Conservation (phyloP, 1,140 invertebrate genomes). For the Danaus plexippus region DNA sequence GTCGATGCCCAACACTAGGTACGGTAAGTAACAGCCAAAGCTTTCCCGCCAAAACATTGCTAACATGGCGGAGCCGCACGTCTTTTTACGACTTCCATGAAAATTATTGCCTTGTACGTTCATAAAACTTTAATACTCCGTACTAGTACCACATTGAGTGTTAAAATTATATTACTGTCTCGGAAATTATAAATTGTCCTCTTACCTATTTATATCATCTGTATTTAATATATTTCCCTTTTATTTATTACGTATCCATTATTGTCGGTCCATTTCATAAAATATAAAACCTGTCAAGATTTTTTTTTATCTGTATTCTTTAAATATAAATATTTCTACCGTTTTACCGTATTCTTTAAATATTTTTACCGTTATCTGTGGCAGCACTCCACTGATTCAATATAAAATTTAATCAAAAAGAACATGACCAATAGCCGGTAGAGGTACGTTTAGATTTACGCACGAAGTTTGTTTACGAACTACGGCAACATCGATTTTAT, state of each 20-base stretch:
- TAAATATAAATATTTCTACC: too few species aligned
- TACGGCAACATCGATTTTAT: slow-evolving; percentile 32
- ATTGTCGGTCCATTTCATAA: too few species aligned
- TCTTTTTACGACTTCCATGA: slow-evolving; percentile 53
- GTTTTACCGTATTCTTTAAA: not conserved
- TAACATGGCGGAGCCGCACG: slow-evolving; percentile 43
- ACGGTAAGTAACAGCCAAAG: slow-evolving; percentile 20
- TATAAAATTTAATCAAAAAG: slow-evolving; percentile 18
- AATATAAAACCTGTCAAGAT: too few species aligned
- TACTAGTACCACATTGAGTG: slow-evolving; percentile 25
- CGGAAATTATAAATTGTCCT: too few species aligned
- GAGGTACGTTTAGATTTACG: slow-evolving; percentile 31
- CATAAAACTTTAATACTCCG: slow-evolving; percentile 55
- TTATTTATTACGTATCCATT: too few species aligned
- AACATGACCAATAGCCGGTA: slow-evolving; percentile 29
- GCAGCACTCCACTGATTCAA: slow-evolving; percentile 6
- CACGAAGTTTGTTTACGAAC: slow-evolving; percentile 31
- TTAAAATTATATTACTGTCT: slow-evolving; percentile 35
- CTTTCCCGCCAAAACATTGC: slow-evolving; percentile 50
- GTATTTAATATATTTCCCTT: too few species aligned
- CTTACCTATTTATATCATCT: too few species aligned
- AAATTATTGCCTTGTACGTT: slow-evolving; percentile 52
- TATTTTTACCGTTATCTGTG: slow-evolving; percentile 6
- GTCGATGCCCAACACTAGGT: not conserved
- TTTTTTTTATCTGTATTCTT: too few species aligned